A percentile compares a stretch with the other conserved stretches of the same genome.
Evolutionary conservation across 2,113 vertebrate genomes (phyloP).

Genomic region (Cacatua alba): DNA sequence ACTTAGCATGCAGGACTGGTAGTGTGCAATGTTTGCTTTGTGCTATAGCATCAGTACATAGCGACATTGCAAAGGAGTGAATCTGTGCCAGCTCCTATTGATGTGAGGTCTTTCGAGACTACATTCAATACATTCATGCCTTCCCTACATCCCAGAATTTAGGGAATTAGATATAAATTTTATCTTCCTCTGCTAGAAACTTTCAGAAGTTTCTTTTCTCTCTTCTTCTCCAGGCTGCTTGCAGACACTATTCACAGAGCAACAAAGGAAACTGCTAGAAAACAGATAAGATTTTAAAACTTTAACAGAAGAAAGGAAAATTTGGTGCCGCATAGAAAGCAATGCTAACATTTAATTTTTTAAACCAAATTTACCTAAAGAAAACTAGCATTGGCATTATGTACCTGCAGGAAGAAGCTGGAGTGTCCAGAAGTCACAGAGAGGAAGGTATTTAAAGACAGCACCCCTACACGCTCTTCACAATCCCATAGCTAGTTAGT

Average conservation of each 20-base stretch:
- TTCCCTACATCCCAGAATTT: background rate
- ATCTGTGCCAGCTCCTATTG: background rate
- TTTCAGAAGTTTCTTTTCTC: background rate
- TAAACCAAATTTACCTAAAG: background rate
- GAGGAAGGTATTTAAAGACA: background rate
- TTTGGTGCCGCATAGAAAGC: background rate
- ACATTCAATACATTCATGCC: background rate
- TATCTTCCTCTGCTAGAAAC: background rate
- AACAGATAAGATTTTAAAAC: background rate
- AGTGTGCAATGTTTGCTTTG: background rate
- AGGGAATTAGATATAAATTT: background rate
- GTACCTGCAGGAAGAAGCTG: background rate
- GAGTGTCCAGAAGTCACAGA: background rate
- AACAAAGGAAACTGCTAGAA: background rate
- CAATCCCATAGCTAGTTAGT: too few species aligned
- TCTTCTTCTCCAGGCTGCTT: background rate
- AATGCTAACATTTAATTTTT: background rate
- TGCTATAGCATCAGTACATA: background rate
- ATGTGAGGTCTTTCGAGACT: background rate
- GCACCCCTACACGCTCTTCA: fast-evolving
- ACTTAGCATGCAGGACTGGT: background rate
- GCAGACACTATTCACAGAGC: background rate
- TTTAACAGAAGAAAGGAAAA: background rate
- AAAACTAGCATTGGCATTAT: fast-evolving
- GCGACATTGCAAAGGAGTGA: background rate